These are phyloP conservation scores for Stenolophus ochropezus DNA, from an alignment of 2,888 invertebrate species.

Conservation along the genomic window DNA sequence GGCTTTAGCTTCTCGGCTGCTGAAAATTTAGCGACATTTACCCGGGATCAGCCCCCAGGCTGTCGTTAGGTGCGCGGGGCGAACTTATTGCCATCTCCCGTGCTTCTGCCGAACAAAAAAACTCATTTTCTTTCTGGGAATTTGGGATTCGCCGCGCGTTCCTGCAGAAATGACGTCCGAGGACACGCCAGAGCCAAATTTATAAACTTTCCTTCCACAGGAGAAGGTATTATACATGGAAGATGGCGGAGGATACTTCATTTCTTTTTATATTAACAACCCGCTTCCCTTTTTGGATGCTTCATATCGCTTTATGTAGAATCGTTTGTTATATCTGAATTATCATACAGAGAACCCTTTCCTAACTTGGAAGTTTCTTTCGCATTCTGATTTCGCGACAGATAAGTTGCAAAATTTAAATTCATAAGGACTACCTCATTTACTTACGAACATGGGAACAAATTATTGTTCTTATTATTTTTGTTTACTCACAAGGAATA, in stretches of 20 bases:
- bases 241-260: conserved; percentile 16
- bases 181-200: conserved; percentile 26
- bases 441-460: neutral
- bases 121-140: conserved; percentile 57
- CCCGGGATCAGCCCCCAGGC: conserved; percentile 58
- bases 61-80: conserved; percentile 45
- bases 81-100: conserved; percentile 39
- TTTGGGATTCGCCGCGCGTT: conserved; percentile 53
- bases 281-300: neutral
- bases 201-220: conserved; percentile 23
- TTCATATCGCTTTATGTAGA: conserved; percentile 26
- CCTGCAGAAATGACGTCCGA: conserved; percentile 39
- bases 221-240: conserved; percentile 1
- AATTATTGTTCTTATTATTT: neutral
- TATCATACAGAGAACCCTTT: neutral
- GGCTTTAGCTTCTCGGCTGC: conserved; percentile 44
- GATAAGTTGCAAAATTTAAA: neutral
- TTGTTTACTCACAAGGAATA: too few species aligned
- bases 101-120: conserved; percentile 44
- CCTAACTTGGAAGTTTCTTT: neutral
- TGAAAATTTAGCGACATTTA: conserved; percentile 60
- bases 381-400: neutral
- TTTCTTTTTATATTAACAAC: conserved; percentile 38
- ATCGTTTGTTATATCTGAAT: conserved; percentile 12
- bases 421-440: neutral